Evolutionary conservation across 2,888 invertebrate genomes (phyloP).

Genomic region (Galerucella nymphaeae): DNA sequence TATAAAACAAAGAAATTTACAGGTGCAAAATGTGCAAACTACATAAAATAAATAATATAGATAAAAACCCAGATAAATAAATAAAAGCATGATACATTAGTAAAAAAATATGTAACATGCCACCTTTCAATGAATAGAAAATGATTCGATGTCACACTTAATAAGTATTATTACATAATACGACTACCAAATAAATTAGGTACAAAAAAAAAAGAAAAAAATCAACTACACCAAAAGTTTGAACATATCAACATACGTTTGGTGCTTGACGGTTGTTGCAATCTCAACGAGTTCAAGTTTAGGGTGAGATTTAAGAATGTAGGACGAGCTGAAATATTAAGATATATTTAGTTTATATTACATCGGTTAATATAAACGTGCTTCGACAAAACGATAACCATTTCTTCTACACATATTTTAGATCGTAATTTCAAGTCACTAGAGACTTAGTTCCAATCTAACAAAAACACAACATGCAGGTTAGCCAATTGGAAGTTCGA

Average conservation of each 20-base stretch:
- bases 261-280: conserved; percentile 80
- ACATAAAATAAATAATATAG: background rate
- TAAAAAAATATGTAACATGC: background rate
- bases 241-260: conserved; percentile 80
- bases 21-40: conserved; percentile 31
- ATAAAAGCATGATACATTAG: conserved; percentile 2
- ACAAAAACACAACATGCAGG: conserved; percentile 59
- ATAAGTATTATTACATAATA: background rate
- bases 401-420: conserved; percentile 39
- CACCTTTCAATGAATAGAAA: background rate
- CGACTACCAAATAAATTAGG: conserved; percentile 27
- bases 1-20: background rate
- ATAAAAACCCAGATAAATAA: background rate
- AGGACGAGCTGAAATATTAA: conserved; percentile 90
- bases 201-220: conserved; percentile 38
- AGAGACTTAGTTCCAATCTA: conserved; percentile 61
- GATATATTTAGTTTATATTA: conserved; percentile 43
- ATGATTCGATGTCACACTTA: background rate
- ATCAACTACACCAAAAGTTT: conserved; percentile 44
- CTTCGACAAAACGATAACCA: conserved; percentile 32
- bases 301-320: conserved; percentile 98
- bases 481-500: conserved; percentile 53
- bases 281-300: conserved; percentile 91
- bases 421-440: conserved; percentile 59
- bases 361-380: conserved; percentile 31